These are phyloP conservation scores for Apamea sordens DNA, from an alignment of 2,888 invertebrate species.

Conservation along the genomic window DNA sequence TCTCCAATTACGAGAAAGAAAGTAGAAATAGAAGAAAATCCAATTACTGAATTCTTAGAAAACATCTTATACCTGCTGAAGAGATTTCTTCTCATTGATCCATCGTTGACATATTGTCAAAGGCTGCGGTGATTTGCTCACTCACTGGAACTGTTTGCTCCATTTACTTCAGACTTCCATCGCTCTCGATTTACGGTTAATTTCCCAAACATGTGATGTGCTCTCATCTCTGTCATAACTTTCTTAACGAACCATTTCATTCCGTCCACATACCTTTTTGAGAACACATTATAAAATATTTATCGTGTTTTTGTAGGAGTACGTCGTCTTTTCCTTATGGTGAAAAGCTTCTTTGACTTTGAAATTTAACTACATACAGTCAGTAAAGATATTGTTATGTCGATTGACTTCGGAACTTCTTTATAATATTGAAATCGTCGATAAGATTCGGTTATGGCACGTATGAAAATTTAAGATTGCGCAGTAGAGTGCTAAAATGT, in stretches of 20 bases:
- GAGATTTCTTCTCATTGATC: neutral
- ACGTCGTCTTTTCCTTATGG: neutral
- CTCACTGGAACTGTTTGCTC: constrained; percentile 14
- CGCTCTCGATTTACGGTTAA: constrained; percentile 21
- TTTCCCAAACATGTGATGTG: constrained; percentile 40
- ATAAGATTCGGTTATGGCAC: neutral
- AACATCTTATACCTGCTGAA: neutral
- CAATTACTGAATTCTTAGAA: neutral
- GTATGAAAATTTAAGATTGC: neutral
- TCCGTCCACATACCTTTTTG: neutral
- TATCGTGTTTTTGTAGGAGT: constrained; percentile 5
- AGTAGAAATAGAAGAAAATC: neutral
- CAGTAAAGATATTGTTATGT: too few relatives aligned
- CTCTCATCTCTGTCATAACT: constrained; percentile 26
- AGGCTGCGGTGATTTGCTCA: constrained; percentile 6
- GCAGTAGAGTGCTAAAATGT: neutral
- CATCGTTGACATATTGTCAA: constrained; percentile 11
- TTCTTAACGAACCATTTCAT: constrained; percentile 37
- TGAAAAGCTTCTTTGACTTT: neutral
- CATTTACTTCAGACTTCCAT: constrained; percentile 37
- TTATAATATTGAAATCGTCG: neutral
- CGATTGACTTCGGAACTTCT: too few relatives aligned
- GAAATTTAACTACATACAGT: too few relatives aligned
- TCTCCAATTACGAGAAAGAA: neutral
- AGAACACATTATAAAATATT: constrained; percentile 15